A percentile compares a stretch with the other conserved stretches of the same genome.
These are phyloP conservation scores for Ctena decussata DNA, from an alignment of 2,888 invertebrate species.

Conservation along the genomic window DNA sequence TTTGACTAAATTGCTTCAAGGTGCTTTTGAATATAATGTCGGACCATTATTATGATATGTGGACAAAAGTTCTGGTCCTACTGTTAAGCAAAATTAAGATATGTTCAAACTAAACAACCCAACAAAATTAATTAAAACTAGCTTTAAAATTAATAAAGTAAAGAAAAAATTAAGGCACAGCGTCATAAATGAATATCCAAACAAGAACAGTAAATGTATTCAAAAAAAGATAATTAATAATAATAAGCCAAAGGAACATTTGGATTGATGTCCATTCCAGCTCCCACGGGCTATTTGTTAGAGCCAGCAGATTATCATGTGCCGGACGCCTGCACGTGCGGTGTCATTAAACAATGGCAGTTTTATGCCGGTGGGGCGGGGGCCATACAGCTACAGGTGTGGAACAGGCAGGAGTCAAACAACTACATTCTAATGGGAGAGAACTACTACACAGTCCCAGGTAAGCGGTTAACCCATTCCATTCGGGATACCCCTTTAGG, in stretches of 20 bases:
- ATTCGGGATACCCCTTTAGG: no score
- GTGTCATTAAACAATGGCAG: conserved; percentile 49
- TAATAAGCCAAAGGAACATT: neutral
- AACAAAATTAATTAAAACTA: neutral
- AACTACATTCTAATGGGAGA: conserved; percentile 46
- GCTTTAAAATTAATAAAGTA: neutral
- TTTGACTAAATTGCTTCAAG: neutral
- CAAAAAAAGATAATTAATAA: neutral
- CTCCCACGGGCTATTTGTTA: conserved; percentile 47
- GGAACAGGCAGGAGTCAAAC: conserved; percentile 31
- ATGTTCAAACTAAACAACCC: neutral
- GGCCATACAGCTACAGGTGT: conserved; percentile 53
- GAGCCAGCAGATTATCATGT: conserved; percentile 44
- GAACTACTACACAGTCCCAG: conserved; percentile 50
- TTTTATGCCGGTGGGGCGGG: conserved; percentile 38
- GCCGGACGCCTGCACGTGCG: conserved; percentile 48
- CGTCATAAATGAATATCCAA: neutral
- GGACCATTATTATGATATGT: neutral
- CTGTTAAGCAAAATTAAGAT: no score
- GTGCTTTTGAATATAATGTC: neutral
- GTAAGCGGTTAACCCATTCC: conserved; percentile 32
- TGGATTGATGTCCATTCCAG: neutral
- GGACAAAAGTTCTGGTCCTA: neutral
- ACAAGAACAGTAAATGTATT: neutral
- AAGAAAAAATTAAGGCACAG: neutral